Base-by-base conservation (phyloP, 2,797 vertebrate species). In the Serranus cabrilla region DNA sequence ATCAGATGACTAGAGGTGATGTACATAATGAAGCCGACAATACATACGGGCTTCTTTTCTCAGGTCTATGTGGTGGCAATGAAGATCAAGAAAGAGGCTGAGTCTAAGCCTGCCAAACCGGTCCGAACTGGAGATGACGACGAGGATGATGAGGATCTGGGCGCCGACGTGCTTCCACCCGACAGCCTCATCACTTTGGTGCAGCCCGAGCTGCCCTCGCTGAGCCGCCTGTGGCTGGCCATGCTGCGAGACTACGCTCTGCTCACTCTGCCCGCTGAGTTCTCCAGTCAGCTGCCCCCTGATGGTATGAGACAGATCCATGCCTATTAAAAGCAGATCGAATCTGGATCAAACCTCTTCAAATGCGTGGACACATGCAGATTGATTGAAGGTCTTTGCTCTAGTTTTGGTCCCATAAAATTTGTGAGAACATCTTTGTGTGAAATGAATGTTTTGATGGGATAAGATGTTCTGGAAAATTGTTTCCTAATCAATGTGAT, bases 21-120 rank as follows among this genome's bases (percentile, higher is more conserved):
- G 11, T 14, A 27, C 11, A 2, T 21, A 11, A 20, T 11, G 7
- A 59, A 52, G 27, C 21, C 61, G 46, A 76, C 8, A 2, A 0
- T 20, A 39, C 60, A 49, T 11, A 4, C 46, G 8, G 59, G 12
- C 25, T 57, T 16, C 63, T 18, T 47, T 42, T 14, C 23, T 55
- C 63, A 99, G 98, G 98, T 99, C 2, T 99, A 99, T 10, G 95
- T 99, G 25, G 96, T 99, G 84, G 97, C 98, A 3, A 99, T 99
- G 98, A 98, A 98, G 89, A 96, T 98, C 83, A 99, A 98, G 92
- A 99, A 97, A 68, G 98, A 98, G 91, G 97, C 97, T 0, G 97
- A 98, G 82, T 94, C 94, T 4, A 96, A 96, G 82, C 97, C 97
- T 3, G 96, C 95, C 39, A 93, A 63, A 76, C 68, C 91, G 5